phyloP scores from a whole-genome alignment of 2,888 invertebrate genomes.

The Plusia festucae region DNA sequence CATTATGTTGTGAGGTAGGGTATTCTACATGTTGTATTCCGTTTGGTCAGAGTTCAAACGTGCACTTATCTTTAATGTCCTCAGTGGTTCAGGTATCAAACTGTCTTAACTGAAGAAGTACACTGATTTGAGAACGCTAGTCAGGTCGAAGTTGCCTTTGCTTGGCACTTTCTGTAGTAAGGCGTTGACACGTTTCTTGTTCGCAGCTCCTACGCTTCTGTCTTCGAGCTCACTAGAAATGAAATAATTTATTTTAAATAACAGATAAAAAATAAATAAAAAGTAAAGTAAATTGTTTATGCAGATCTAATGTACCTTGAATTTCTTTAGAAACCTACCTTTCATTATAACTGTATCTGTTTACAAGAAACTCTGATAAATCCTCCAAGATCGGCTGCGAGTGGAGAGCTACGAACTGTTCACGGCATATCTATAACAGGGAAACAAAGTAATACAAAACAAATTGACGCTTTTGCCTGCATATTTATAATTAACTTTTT shows the following conservation, averaged over 20 bases:
- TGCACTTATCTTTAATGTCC: not conserved
- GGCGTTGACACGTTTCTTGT: conserved; percentile 90
- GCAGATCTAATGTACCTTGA: too few species aligned
- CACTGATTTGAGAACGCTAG: conserved; percentile 92
- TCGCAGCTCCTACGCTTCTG: conserved; percentile 85
- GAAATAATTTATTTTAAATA: conserved; percentile 8
- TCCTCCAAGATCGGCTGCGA: conserved; percentile 97
- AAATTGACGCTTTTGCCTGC: too few species aligned
- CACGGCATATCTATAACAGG: conserved; percentile 96
- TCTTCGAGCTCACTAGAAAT: conserved; percentile 81
- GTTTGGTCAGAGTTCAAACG: conserved; percentile 15
- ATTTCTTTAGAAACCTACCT: conserved; percentile 70
- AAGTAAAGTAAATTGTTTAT: too few species aligned
- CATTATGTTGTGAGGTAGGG: conserved; percentile 20
- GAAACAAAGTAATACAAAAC: too few species aligned
- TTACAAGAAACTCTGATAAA: conserved; percentile 92
- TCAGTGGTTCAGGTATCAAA: not conserved
- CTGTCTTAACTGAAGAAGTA: conserved; percentile 95
- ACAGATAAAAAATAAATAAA: not conserved
- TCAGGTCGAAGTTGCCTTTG: conserved; percentile 94
- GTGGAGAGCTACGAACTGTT: conserved; percentile 99
- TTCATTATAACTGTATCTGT: conserved; percentile 91
- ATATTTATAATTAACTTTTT: too few species aligned
- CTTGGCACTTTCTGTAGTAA: conserved; percentile 91
- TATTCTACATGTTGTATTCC: conserved; percentile 7